Conservation (phyloP, 2,888 invertebrate species). For the Omphaloscelis lunosa region DNA sequence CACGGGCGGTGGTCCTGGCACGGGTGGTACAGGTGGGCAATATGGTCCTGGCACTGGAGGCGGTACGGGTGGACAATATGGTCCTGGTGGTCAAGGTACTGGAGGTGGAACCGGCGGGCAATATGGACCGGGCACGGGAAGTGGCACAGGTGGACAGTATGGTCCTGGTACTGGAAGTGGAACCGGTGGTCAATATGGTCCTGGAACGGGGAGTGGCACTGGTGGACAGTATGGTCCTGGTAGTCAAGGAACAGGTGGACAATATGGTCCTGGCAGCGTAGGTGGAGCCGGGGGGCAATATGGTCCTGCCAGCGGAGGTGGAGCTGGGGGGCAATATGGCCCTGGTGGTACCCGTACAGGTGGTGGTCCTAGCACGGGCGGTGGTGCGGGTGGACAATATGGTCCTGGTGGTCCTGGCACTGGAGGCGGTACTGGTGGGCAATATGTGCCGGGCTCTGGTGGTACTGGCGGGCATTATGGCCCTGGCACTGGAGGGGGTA, state of each 20-base stretch:
- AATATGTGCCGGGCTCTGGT: conserved; percentile 6
- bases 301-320: conserved; percentile 20
- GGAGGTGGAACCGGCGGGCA: conserved; percentile 34
- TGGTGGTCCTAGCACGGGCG: conserved; percentile 17
- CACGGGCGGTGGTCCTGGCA: conserved; percentile 21
- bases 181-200: conserved; percentile 27
- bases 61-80: conserved; percentile 35
- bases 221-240: conserved; percentile 51
- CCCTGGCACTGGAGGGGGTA: conserved; percentile 1
- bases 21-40: conserved; percentile 12
- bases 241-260: conserved; percentile 35
- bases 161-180: conserved; percentile 40
- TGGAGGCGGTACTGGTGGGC: conserved; percentile 19
- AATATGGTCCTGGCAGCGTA: conserved; percentile 27
- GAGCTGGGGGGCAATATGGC: conserved; percentile 30
- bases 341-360: conserved; percentile 31
- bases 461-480: conserved; percentile 9
- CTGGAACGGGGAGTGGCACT: conserved; percentile 12
- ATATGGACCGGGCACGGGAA: conserved; percentile 36
- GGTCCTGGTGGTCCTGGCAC: neutral
- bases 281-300: conserved; percentile 24
- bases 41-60: conserved; percentile 15
- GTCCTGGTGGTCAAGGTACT: conserved; percentile 18
- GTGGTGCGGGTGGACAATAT: neutral
- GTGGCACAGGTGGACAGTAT: conserved; percentile 19